Conservation (phyloP, 1,140 invertebrate species). For the Sitobion miscanthi region DNA sequence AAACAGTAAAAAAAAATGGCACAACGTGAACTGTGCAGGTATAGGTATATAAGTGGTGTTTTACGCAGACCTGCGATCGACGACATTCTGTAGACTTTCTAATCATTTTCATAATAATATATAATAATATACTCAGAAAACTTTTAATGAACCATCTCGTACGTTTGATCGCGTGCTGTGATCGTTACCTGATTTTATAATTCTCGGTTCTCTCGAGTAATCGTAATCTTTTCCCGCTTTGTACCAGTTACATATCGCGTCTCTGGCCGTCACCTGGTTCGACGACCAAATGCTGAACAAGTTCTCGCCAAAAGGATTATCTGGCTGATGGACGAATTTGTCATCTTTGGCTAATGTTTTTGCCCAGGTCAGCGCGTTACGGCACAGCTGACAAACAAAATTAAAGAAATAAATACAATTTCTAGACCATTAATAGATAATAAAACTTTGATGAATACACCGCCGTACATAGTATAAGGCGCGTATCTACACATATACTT, state of each 20-base stretch:
- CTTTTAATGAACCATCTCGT: neutral
- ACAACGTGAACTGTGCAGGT: neutral
- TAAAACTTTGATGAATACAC: neutral
- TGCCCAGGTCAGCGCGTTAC: constrained; percentile 74
- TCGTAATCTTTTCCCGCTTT: constrained; percentile 68
- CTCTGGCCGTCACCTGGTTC: constrained; percentile 71
- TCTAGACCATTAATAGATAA: neutral
- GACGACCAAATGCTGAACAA: constrained; percentile 72
- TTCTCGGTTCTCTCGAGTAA: constrained; percentile 68
- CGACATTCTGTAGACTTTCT: neutral
- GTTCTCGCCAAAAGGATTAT: constrained; percentile 71
- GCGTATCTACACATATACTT: neutral
- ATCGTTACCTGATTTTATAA: constrained; percentile 53
- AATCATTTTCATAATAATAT: neutral
- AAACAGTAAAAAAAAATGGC: neutral
- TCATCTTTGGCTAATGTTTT: constrained; percentile 75
- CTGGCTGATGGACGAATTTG: constrained; percentile 71
- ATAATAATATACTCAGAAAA: neutral
- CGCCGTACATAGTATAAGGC: neutral
- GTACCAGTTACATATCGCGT: constrained; percentile 75
- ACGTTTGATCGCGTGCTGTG: neutral
- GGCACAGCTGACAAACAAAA: constrained; percentile 63
- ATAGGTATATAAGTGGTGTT: neutral
- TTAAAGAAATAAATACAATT: neutral
- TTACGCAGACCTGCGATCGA: neutral